Evolutionary conservation across 2,888 invertebrate genomes (phyloP).

Genomic region (Raillietiella orientalis): DNA sequence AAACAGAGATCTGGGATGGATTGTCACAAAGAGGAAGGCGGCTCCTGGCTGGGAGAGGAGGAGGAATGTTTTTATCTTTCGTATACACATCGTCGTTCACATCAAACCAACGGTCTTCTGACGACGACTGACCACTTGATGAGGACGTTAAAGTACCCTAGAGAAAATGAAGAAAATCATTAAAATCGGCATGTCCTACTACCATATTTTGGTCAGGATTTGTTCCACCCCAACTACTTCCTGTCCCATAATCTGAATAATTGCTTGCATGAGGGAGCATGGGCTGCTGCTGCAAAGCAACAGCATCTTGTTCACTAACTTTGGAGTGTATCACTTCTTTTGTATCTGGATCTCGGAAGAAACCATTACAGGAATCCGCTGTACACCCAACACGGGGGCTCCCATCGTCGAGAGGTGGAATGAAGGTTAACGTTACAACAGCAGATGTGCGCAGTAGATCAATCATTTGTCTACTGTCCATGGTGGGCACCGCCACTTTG

Average conservation of each 20-base stretch:
- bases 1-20: no score
- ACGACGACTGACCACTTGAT: constrained; percentile 25
- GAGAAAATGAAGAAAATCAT: background rate
- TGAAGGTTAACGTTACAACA: constrained; percentile 48
- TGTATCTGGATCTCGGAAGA: no score
- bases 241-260: no score
- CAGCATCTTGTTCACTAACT: no score
- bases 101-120: constrained; percentile 26
- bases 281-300: no score
- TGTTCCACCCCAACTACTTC: no score
- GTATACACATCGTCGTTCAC: constrained; percentile 10
- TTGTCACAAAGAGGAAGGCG: no score
- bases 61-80: constrained; percentile 7
- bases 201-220: no score
- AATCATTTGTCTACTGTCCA: constrained; percentile 71
- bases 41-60: constrained; percentile 8
- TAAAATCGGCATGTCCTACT: constrained; percentile 4
- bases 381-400: no score
- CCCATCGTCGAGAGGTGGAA: constrained; percentile 34
- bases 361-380: no score
- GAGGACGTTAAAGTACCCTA: constrained; percentile 24
- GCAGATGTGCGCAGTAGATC: constrained; percentile 63
- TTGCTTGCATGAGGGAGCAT: no score
- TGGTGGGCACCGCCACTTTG: constrained; percentile 54
- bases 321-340: no score